Conservation (phyloP, 2,113 vertebrate species). For the Rhinoderma darwinii region DNA sequence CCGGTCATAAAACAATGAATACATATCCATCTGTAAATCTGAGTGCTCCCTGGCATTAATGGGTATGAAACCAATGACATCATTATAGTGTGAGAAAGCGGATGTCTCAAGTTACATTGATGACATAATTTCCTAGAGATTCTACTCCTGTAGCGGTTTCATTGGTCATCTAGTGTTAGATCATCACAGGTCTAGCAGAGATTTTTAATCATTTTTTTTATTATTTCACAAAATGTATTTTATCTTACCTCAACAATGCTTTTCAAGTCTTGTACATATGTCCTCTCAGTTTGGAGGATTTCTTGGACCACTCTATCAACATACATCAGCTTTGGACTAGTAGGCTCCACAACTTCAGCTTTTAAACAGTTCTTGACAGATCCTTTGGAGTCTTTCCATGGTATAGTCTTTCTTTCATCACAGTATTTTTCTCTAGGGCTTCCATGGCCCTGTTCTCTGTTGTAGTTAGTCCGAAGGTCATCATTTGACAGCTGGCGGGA, state of each 20-base stretch:
- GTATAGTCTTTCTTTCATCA: constrained; percentile 46
- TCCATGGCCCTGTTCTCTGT: constrained; percentile 62
- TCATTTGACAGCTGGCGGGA: constrained; percentile 77
- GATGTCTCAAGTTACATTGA: too few relatives aligned
- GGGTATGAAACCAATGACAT: too few relatives aligned
- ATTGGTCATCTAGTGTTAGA: neutral
- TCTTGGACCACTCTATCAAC: constrained; percentile 96
- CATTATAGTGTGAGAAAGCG: too few relatives aligned
- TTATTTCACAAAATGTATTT: neutral
- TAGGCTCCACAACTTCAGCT: constrained; percentile 66
- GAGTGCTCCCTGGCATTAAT: too few relatives aligned
- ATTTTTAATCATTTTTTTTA: neutral
- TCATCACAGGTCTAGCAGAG: neutral
- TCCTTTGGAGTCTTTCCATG: constrained; percentile 71
- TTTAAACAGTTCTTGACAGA: constrained; percentile 67
- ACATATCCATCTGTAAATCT: too few relatives aligned
- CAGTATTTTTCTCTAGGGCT: constrained; percentile 62
- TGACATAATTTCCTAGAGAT: too few relatives aligned
- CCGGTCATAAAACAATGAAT: too few relatives aligned
- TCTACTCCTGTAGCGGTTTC: too few relatives aligned
- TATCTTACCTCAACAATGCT: constrained; percentile 92
- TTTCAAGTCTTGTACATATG: constrained; percentile 92
- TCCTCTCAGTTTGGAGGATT: constrained; percentile 94
- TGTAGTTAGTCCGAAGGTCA: constrained; percentile 68
- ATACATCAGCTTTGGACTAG: constrained; percentile 87